These are phyloP conservation scores for Geodia barretti DNA, from an alignment of 37 sponge, comb jelly and placozoan genomes.

Conservation along the genomic window DNA sequence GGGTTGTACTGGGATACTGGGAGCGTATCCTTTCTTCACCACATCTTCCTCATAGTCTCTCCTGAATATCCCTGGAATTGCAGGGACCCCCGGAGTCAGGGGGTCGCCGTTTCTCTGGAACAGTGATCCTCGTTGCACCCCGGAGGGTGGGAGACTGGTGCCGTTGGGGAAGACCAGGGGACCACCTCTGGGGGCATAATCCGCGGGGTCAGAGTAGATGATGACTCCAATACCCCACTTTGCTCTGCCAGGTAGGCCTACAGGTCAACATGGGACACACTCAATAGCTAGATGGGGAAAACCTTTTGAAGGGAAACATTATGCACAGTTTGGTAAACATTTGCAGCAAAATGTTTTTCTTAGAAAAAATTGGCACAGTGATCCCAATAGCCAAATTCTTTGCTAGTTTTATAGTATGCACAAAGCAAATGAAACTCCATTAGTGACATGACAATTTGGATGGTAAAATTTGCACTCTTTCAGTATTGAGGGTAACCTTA, in stretches of 20 bases:
- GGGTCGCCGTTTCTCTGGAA: conserved; percentile 58
- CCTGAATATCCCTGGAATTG: conserved; percentile 56
- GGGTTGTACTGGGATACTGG: conserved; percentile 86
- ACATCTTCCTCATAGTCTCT: conserved; percentile 50
- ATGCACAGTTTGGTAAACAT: too few relatives aligned
- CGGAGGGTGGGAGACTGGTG: conserved; percentile 67
- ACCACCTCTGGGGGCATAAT: conserved; percentile 74
- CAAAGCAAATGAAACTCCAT: too few relatives aligned
- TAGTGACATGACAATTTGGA: too few relatives aligned
- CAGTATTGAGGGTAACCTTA: too few relatives aligned
- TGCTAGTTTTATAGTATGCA: too few relatives aligned
- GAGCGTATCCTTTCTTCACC: conserved; percentile 20
- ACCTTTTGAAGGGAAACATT: too few relatives aligned
- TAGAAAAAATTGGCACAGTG: too few relatives aligned
- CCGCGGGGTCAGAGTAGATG: conserved; percentile 91
- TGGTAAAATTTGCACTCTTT: too few relatives aligned
- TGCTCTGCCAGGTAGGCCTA: conserved; percentile 81
- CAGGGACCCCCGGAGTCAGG: conserved; percentile 70
- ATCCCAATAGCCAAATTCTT: too few relatives aligned
- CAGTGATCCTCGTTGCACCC: conserved; percentile 85
- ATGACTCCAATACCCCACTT: conserved; percentile 70
- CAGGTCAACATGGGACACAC: too few relatives aligned
- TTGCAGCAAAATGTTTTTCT: too few relatives aligned
- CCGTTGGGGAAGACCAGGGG: conserved; percentile 70
- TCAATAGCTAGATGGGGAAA: too few relatives aligned